phyloP scores from a whole-genome alignment of 2,888 invertebrate species.

The Galeopsomyia nigrocyanea region DNA sequence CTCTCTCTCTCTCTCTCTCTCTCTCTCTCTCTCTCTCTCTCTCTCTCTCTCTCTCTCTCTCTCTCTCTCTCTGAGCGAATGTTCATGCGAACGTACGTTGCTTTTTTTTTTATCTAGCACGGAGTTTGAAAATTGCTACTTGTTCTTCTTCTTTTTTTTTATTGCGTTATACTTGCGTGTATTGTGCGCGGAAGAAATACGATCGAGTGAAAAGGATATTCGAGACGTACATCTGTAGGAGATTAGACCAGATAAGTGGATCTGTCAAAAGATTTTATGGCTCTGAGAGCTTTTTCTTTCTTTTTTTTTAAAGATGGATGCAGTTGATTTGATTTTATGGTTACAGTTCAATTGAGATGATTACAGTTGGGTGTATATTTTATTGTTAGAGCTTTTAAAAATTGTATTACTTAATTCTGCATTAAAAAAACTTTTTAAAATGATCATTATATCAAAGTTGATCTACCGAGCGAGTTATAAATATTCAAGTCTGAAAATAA shows the following conservation, averaged over 20 bases:
- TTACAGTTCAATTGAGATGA: too few species aligned
- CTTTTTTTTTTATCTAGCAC: neutral
- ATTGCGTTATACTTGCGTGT: neutral
- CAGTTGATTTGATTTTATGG: too few species aligned
- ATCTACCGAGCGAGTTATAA: conserved; percentile 25
- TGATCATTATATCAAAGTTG: conserved; percentile 18
- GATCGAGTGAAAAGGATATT: conserved; percentile 26
- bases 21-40: too few species aligned
- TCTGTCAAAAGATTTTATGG: conserved; percentile 16
- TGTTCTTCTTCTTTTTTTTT: neutral
- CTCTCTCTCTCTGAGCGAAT: neutral
- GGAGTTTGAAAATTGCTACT: too few species aligned
- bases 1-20: too few species aligned
- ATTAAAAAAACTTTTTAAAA: too few species aligned
- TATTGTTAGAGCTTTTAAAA: too few species aligned
- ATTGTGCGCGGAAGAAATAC: neutral
- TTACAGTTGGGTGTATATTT: too few species aligned
- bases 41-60: neutral
- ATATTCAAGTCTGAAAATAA: neutral
- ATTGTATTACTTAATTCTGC: too few species aligned
- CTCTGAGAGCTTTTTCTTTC: conserved; percentile 11
- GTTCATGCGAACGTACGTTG: conserved; percentile 1
- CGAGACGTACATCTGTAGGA: neutral
- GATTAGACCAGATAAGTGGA: neutral
- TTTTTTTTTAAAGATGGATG: neutral